Conservation (phyloP, 2,888 invertebrate genomes). For the Xanthorhoe spadicearia region DNA sequence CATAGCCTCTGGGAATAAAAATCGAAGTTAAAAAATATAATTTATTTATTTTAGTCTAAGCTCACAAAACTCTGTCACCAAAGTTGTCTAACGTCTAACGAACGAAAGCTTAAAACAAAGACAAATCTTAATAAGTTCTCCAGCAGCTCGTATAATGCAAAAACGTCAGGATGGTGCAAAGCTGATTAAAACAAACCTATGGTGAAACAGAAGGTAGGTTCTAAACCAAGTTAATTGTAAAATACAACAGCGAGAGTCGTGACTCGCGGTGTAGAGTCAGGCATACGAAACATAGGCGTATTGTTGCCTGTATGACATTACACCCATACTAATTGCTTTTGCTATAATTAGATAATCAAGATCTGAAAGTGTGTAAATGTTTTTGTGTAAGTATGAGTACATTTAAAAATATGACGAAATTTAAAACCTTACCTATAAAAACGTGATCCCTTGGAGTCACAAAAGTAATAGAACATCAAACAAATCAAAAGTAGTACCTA, state of each 20-base stretch:
- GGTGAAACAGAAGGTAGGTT: constrained; percentile 8
- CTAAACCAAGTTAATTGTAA: constrained; percentile 10
- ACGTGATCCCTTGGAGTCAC: neutral
- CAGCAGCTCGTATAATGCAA: neutral
- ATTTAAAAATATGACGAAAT: neutral
- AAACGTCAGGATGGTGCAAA: neutral
- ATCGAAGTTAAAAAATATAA: neutral
- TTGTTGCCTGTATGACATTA: constrained; percentile 9
- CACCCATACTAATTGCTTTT: neutral
- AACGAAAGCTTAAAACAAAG: neutral
- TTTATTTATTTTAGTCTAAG: no score
- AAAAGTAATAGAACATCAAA: no score
- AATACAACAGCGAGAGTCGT: constrained; percentile 36
- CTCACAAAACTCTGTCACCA: no score
- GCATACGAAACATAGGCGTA: constrained; percentile 14
- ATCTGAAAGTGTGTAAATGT: no score
- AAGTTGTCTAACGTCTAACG: no score
- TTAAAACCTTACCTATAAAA: neutral
- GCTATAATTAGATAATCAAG: neutral
- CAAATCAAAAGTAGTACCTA: no score
- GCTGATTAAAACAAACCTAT: neutral
- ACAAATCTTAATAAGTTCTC: neutral
- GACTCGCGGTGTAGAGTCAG: constrained; percentile 29
- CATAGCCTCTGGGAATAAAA: constrained; percentile 67
- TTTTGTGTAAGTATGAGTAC: no score